Evolutionary conservation across 2,888 invertebrate species (phyloP), one percentile per base, ranked within the genome.

Genomic region (Taphrorychus bicolor): DNA sequence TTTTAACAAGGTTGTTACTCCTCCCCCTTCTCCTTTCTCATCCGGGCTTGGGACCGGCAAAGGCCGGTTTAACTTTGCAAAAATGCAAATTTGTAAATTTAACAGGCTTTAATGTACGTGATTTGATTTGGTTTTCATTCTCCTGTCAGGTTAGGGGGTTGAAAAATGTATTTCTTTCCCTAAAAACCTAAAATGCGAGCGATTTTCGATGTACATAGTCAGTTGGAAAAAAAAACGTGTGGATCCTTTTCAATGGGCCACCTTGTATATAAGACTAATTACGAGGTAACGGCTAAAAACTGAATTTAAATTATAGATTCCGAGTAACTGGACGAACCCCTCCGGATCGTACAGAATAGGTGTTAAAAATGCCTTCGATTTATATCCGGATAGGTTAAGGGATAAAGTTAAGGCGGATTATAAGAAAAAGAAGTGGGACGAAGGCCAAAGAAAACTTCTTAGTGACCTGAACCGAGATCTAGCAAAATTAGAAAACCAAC

Each of bases 331-430:
- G 96, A 86, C 85, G 59, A 97, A 97, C 81, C 94, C 95, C 0
- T 86, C 88, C 51, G 93, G 93, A 22, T 87, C 90, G 70, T 98
- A 90, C 85, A 91, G 94, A 71, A 85, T 98, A 65, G 99, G 99
- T 3, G 83, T 95, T 0, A 92, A 97, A 79, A 88, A 91, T 78
- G 89, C 93, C 1, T 93, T 88, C 81, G 93, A 94, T 76, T 84
- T 99, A 41, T 98, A 96, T 82, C 95, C 97, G 0, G 87, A 90
- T 52, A 89, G 90, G 78, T 84, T 97, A 42, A 88, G 89, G 73
- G 95, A 97, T 71, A 87, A 96, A 61, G 88, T 97, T 61, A 75
- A 78, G 64, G 91, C 94, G 72, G 82, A 86, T 68, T 87, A 91
- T 3, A 93, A 93, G 77, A 89, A 92, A 73, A 92, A 92, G 74